Evolutionary conservation across 2,113 vertebrate species (phyloP), one percentile per base, ranked within the genome.

Genomic region (Coryphaenoides rupestris): DNA sequence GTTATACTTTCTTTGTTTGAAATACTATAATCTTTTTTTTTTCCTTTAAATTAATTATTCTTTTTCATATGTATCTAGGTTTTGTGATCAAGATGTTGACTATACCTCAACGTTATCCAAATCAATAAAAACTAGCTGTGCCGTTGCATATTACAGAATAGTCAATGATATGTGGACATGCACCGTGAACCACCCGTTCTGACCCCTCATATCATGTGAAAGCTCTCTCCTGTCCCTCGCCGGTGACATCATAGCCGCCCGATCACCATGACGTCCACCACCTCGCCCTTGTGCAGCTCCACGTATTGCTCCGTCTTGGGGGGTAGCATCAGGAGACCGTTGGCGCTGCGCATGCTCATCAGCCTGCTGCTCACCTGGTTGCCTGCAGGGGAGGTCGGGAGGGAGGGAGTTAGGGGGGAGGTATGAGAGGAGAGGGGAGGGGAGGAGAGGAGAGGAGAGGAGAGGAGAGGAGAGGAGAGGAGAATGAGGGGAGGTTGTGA

Each of bases 151-250:
- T 98, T 96, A 99, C 96, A 95, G 95, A 95, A 96, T 98, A 98
- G 96, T 99, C 95, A 96, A 96, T 98, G 95, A 96, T 97, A 99
- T 97, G 97, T 98, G 94, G 94, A 96, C 96, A 99, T 99, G 97
- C 97, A 99, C 95, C 93, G 91, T 94, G 88, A 93, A 93, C 94
- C 91, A 60, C 89, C 87, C 86, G 84, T 89, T 85, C 84, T 75
- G 53, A 71, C 80, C 87, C 68, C 80, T 22, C 21, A 81, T 80
- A 77, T 68, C 76, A 79, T 64, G 70, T 77, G 80, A 22, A 50
- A 50, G 33, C 47, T 72, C 76, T 65, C 72, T 69, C 79, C 56
- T n/a, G 55, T 85, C 83, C 79, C 77, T 55, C 74, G 22, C 55
- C 76, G 89, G 84, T 88, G 92, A 90, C 92, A 98, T 99, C 96